Conservation (phyloP, 2,888 invertebrate species). For the Acheta domesticus region DNA sequence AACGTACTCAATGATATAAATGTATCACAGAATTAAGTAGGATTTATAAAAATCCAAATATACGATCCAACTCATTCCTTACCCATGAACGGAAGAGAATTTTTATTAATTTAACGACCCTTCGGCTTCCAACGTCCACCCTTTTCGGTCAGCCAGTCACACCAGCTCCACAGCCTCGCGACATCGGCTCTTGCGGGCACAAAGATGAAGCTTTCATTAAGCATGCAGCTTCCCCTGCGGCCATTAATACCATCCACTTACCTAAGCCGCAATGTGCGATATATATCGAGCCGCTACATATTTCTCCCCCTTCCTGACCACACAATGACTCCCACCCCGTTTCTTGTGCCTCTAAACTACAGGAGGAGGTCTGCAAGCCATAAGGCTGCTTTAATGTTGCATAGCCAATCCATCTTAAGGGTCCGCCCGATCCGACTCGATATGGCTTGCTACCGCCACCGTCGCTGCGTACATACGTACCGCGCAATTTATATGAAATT, state of each 20-base stretch:
- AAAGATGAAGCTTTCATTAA: background rate
- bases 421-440: background rate
- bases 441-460: background rate
- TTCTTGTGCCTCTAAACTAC: constrained; percentile 2
- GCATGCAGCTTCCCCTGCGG: background rate
- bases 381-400: constrained; percentile 18
- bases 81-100: too few relatives aligned
- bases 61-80: too few relatives aligned
- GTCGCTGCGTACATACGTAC: background rate
- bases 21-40: too few relatives aligned
- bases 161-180: too few relatives aligned
- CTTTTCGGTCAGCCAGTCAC: too few relatives aligned
- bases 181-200: background rate
- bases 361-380: background rate
- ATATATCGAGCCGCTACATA: background rate
- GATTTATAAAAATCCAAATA: too few relatives aligned
- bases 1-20: too few relatives aligned
- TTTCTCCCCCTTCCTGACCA: background rate
- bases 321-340: background rate
- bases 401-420: constrained; percentile 7
- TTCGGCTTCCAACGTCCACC: too few relatives aligned
- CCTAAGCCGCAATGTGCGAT: background rate
- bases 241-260: constrained; percentile 1
- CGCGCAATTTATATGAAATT: constrained; percentile 18
- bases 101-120: too few relatives aligned